Percentiles rank a stretch among this genome's conserved stretches.
phyloP scores from a whole-genome alignment of 2,113 vertebrate genomes.

The Mobula birostris region DNA sequence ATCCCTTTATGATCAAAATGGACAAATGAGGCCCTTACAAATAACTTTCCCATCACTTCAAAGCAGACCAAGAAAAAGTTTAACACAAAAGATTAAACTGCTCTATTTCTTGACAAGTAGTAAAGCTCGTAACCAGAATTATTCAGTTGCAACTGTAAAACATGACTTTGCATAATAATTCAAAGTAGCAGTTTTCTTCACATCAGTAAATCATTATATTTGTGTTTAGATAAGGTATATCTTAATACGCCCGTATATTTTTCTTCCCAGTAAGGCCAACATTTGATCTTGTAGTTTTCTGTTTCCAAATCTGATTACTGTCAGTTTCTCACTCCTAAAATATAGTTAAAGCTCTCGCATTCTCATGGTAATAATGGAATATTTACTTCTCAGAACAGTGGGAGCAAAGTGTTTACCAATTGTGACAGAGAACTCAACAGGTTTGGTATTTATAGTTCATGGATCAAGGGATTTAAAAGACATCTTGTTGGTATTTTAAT shows the following conservation, averaged over 20 bases:
- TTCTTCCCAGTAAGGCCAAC: neutral
- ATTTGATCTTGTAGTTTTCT: neutral
- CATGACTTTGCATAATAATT: constrained; percentile 16
- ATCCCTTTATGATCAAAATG: neutral
- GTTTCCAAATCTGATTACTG: neutral
- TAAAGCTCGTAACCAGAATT: neutral
- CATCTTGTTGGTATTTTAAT: neutral
- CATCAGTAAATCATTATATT: neutral
- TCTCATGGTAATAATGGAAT: neutral
- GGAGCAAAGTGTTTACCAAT: neutral
- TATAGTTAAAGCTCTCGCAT: neutral
- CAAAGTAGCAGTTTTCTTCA: neutral
- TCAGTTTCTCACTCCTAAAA: neutral
- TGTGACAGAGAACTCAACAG: neutral
- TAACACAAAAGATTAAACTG: neutral
- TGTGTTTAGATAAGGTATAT: neutral
- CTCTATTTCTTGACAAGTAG: neutral
- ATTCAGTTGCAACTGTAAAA: neutral
- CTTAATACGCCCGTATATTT: neutral
- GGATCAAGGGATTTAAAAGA: neutral
- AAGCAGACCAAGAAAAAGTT: neutral
- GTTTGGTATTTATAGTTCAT: neutral
- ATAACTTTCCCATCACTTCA: neutral
- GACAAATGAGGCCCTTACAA: neutral
- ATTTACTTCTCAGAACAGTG: neutral